phyloP scores from a whole-genome alignment of 2,113 vertebrate species.

The Apodemus speciosus region DNA sequence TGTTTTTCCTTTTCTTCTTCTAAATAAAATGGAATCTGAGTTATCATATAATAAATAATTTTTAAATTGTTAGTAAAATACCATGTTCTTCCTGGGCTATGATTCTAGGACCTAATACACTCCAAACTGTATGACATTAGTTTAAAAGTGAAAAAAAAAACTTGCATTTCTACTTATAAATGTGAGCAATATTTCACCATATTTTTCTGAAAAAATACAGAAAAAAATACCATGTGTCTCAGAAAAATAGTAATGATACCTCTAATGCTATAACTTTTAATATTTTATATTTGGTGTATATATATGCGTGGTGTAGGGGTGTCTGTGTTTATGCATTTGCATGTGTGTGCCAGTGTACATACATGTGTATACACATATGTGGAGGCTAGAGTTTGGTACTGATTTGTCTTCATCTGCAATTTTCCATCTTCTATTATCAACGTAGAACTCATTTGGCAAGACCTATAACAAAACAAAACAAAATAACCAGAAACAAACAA shows the following conservation, averaged over 20 bases:
- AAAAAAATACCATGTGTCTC: not conserved
- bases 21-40: constrained; percentile 6
- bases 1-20: not conserved
- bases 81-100: not conserved
- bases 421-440: not conserved
- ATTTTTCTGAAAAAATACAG: not conserved
- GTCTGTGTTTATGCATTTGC: not conserved
- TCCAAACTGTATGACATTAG: not conserved
- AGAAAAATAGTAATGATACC: not conserved
- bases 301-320: too few species aligned
- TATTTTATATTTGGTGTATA: not conserved
- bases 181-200: not conserved
- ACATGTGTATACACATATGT: not conserved
- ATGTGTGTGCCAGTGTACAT: not conserved
- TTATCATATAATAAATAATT: not conserved
- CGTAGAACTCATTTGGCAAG: not conserved
- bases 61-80: not conserved
- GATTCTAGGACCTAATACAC: not conserved
- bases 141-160: not conserved
- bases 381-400: not conserved
- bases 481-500: not conserved
- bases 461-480: not conserved
- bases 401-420: not conserved
- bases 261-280: not conserved
- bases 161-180: not conserved